These are phyloP conservation scores for Lacanobia oleracea DNA, from an alignment of 2,888 invertebrate species.

Conservation along the genomic window DNA sequence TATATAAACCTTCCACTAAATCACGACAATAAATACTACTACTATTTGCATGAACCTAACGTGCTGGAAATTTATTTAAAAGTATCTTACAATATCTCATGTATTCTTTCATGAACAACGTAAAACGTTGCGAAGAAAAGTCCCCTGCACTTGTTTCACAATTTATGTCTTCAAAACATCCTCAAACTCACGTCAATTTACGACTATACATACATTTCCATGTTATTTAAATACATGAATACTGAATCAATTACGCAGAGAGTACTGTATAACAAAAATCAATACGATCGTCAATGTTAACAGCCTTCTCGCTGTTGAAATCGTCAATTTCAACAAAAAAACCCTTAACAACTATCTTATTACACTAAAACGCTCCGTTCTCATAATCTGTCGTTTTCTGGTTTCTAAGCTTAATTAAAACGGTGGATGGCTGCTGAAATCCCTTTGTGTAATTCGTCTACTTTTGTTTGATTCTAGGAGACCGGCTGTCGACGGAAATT, in stretches of 20 bases:
- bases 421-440: conserved; percentile 50
- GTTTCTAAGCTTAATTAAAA: conserved; percentile 62
- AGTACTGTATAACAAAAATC: conserved; percentile 24
- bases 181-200: conserved; percentile 41
- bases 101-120: conserved; percentile 32
- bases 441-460: conserved; percentile 62
- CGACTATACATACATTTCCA: conserved; percentile 38
- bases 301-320: conserved; percentile 30
- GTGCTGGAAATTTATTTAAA: conserved; percentile 44
- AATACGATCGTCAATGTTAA: conserved; percentile 36
- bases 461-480: conserved; percentile 60
- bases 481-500: conserved; percentile 61
- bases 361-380: conserved; percentile 33
- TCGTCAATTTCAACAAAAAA: conserved; percentile 49
- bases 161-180: conserved; percentile 14
- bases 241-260: conserved; percentile 50
- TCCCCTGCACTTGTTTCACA: conserved; percentile 13
- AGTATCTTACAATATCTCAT: conserved; percentile 47
- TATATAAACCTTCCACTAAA: conserved; percentile 33
- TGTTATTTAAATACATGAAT: conserved; percentile 50
- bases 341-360: conserved; percentile 50
- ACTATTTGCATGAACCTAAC: conserved; percentile 38
- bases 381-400: conserved; percentile 60
- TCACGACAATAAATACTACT: conserved; percentile 32
- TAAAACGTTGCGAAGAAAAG: conserved; percentile 26